Base-by-base conservation (phyloP, 2,888 invertebrate species). In the Heliconius hortense region DNA sequence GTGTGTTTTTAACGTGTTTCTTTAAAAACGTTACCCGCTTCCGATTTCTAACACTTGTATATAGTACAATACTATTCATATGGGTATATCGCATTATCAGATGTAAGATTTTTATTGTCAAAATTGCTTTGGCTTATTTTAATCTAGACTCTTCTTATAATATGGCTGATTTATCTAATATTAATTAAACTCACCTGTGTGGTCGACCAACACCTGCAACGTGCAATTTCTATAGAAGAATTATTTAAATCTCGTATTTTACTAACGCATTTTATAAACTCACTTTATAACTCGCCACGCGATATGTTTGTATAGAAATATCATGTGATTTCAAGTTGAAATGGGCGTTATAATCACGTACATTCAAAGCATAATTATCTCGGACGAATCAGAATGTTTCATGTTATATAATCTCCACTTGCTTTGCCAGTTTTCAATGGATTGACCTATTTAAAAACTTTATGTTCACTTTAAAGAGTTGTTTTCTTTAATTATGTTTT, bases 191-290 rank as follows among this genome's bases (percentile, higher is more conserved):
- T 43, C 56, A 64, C 68, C 83, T 85, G 88, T 90, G 89, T 87
- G 88, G 88, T 87, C 87, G 88, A 82, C 85, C 85, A 83, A 84
- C 89, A 89, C 87, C 88, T 89, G 89, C 81, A 85, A 84, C 81
- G 82, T 82, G 83, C 85, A 82, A 85, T 85, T 78, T 77, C 77
- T 71, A 82, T 84, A 86, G 83, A 86, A 84, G 84, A 85, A 86
- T 83, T 82, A 82, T 81, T 82, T 78, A 77, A 80, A 81, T 81
- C 80, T 80, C 77, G 76, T 77, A 76, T 80, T 79, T 79, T 76
- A 74, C 56, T 75, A 73, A 76, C 72, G 76, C 77, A 80, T 80
- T 76, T 80, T 79, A 79, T 82, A 81, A 81, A 76, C 74, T 76
- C 74, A 72, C 81, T 68, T 64, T 72, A 67, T 70, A 31, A 28